These are phyloP conservation scores for Chrysopa pallens DNA, from an alignment of 1,140 invertebrate species.

Conservation along the genomic window DNA sequence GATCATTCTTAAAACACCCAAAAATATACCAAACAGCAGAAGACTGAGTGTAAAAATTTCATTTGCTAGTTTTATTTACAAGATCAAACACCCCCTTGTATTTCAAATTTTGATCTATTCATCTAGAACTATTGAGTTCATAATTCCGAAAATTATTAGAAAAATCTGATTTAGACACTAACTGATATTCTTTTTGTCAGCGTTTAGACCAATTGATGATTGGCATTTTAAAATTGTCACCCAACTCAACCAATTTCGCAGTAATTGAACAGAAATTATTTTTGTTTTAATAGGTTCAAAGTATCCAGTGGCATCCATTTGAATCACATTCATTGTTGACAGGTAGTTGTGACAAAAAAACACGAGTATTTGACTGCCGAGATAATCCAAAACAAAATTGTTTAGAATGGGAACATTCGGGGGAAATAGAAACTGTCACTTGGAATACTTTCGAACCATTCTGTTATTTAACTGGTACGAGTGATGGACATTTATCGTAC, in stretches of 20 bases:
- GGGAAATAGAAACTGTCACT: slow-evolving; percentile 73
- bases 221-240: too few species aligned
- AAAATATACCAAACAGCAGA: not conserved
- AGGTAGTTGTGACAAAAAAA: slow-evolving; percentile 49
- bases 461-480: slow-evolving; percentile 59
- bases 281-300: slow-evolving; percentile 39
- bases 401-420: slow-evolving; percentile 50
- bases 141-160: too few species aligned
- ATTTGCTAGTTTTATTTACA: not conserved
- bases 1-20: not conserved
- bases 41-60: not conserved
- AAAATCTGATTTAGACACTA: too few species aligned
- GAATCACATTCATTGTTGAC: slow-evolving; percentile 65
- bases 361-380: slow-evolving; percentile 65
- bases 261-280: too few species aligned
- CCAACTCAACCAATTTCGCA: too few species aligned
- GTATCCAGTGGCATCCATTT: slow-evolving; percentile 71
- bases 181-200: too few species aligned
- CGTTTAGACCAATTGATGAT: too few species aligned
- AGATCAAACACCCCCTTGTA: too few species aligned
- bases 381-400: slow-evolving; percentile 19
- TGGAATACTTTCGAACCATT: slow-evolving; percentile 67
- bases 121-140: too few species aligned
- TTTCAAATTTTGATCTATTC: too few species aligned
- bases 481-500: slow-evolving; percentile 58